Conservation (phyloP, 2,888 invertebrate species). For the Griposia aprilina region DNA sequence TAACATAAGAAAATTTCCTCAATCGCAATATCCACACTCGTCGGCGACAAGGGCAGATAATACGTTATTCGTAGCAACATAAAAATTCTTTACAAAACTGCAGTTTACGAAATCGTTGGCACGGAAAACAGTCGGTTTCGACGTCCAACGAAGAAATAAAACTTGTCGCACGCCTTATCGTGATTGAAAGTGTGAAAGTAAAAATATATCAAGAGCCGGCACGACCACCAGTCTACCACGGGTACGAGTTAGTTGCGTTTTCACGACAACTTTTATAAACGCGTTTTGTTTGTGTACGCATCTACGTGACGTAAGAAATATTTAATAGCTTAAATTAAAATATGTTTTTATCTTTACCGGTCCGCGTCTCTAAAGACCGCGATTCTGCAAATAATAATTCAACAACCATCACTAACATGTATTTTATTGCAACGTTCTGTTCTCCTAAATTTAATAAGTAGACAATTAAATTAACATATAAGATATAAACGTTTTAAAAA, state of each 20-base stretch:
- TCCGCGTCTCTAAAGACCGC: neutral
- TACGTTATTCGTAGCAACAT: slow-evolving; percentile 40
- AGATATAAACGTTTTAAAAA: slow-evolving; percentile 14
- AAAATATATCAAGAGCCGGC: slow-evolving; percentile 65
- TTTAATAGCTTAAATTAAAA: neutral
- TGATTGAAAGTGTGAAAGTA: slow-evolving; percentile 78
- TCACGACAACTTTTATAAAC: slow-evolving; percentile 61
- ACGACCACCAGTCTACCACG: slow-evolving; percentile 45
- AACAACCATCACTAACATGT: neutral
- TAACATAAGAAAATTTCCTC: slow-evolving; percentile 22
- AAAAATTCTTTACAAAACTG: slow-evolving; percentile 54
- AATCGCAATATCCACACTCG: slow-evolving; percentile 17
- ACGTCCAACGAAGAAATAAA: slow-evolving; percentile 66
- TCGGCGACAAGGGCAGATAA: slow-evolving; percentile 38
- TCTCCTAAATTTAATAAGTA: neutral
- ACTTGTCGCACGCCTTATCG: slow-evolving; percentile 67
- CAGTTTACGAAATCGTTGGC: slow-evolving; percentile 65
- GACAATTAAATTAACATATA: slow-evolving; percentile 25
- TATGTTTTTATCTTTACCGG: neutral
- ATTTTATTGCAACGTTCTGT: slow-evolving; percentile 15
- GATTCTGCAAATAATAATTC: neutral
- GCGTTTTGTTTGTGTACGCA: slow-evolving; percentile 41
- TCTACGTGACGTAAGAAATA: slow-evolving; percentile 19
- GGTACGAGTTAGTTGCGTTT: slow-evolving; percentile 56
- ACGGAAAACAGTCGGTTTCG: slow-evolving; percentile 62